Evolutionary conservation across 2,113 vertebrate species (phyloP).

Genomic region (Parotia lawesii): DNA sequence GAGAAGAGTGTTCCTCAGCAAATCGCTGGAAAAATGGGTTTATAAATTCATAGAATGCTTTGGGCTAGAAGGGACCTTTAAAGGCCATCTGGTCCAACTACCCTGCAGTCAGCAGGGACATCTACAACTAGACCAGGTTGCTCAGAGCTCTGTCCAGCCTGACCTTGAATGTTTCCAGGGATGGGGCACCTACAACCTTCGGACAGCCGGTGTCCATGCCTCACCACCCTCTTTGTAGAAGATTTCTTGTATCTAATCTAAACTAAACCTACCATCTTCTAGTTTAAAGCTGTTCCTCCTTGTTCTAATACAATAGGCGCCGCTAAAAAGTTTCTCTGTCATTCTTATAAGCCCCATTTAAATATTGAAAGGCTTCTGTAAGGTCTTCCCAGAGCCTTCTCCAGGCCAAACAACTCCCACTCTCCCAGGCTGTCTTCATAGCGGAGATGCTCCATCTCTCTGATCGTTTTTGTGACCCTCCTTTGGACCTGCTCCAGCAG

Average conservation of each 20-base stretch:
- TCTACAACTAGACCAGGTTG: not conserved
- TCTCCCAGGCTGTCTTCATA: not conserved
- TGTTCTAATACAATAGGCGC: fast-evolving
- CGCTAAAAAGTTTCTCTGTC: not conserved
- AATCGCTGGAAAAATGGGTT: not conserved
- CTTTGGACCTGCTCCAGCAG: not conserved
- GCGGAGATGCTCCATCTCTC: not conserved
- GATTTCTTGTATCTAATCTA: not conserved
- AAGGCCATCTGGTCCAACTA: not conserved
- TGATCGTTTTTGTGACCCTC: not conserved
- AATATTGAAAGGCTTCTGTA: not conserved
- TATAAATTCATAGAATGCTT: not conserved
- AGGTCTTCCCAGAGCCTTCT: not conserved
- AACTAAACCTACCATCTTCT: not conserved
- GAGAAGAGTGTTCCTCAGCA: not conserved
- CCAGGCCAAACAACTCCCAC: not conserved
- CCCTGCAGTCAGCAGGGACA: not conserved
- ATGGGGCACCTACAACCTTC: not conserved
- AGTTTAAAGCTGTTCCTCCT: not conserved
- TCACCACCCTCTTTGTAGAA: not conserved
- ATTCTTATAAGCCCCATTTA: not conserved
- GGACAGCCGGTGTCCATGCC: not conserved
- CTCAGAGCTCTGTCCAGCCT: not conserved
- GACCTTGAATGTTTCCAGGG: not conserved
- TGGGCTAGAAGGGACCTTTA: not conserved